Evolutionary conservation across 2,888 invertebrate genomes (phyloP), one percentile per base, ranked within the genome.

Genomic region (Chaitophorus viminalis): DNA sequence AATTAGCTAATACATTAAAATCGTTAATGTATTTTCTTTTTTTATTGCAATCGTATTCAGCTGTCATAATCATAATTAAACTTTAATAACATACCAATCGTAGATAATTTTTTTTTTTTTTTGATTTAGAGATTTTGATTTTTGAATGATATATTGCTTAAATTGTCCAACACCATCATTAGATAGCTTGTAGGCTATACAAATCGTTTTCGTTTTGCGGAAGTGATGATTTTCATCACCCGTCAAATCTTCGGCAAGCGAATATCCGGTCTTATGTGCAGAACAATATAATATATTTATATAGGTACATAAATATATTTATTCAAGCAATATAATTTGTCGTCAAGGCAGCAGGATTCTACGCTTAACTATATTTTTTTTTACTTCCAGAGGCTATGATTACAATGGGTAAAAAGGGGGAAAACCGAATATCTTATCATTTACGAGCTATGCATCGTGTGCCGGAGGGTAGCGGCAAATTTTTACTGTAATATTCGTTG

Each of bases 341-440:
- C 36, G 54, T 36, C 74, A 36, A 33, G n/a, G 29, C 9, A 60
- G 54, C 9, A 36, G 54, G 74, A 54, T 82, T 82, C 70, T 54
- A n/a, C 54, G 29, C n/a, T 29, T 52, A 54, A 82, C n/a, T 60
- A 54, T 29, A n/a, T 31, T 14, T 25, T 5, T 36, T 39, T 46
- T 11, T 46, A 46, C 46, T 33, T 29, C 70, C 46, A 52, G 29
- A 1, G 60, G 75, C 72, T 75, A 75, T 14, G 14, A 33, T 18
- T 29, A 25, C 39, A 2, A 77, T 1, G n/a, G 4, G 72, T 72
- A 72, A 33, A 70, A 77, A 17, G 72, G 21, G n/a, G 14, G 14
- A 25, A 82, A 82, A 54, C 18, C 18, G 74, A 75, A 74, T 83
- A 83, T 75, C 65, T 85, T 85, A 85, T 85, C 68, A 76, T 84